Conservation (phyloP, 2,113 vertebrate genomes). For the Diadophis punctatus region DNA sequence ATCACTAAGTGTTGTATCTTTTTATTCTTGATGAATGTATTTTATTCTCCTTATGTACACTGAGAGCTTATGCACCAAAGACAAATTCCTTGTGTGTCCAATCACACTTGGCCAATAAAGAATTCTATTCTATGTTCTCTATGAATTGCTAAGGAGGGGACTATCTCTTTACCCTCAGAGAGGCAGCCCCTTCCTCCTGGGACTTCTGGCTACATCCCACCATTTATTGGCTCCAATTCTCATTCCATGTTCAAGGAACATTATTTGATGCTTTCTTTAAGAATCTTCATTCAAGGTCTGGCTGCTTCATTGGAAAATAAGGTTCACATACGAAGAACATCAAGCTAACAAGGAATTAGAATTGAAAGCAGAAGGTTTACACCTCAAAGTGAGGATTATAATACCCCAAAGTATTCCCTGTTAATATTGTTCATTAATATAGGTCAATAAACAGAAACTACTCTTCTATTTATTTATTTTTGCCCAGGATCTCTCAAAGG, state of each 20-base stretch:
- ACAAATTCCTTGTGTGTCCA: too few species aligned
- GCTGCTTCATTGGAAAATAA: background rate
- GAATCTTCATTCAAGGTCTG: background rate
- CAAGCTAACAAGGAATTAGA: background rate
- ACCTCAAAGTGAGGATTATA: slow-evolving; percentile 17
- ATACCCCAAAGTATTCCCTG: slow-evolving; percentile 5
- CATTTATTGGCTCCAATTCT: too few species aligned
- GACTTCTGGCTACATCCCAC: too few species aligned
- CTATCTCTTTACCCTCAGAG: too few species aligned
- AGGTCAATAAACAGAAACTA: background rate
- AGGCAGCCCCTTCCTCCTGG: too few species aligned
- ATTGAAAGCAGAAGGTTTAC: background rate
- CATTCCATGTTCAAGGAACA: background rate
- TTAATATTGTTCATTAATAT: slow-evolving; percentile 8
- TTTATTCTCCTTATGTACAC: too few species aligned
- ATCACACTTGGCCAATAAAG: too few species aligned
- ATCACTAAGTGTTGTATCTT: too few species aligned
- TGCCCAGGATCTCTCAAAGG: slow-evolving; percentile 15
- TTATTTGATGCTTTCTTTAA: background rate
- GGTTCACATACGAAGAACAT: background rate
- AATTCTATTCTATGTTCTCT: background rate
- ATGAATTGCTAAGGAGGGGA: background rate
- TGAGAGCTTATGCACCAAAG: too few species aligned
- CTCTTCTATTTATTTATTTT: background rate
- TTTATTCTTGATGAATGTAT: too few species aligned